Conservation (phyloP, 2,113 vertebrate species). For the Anolis sagrei region DNA sequence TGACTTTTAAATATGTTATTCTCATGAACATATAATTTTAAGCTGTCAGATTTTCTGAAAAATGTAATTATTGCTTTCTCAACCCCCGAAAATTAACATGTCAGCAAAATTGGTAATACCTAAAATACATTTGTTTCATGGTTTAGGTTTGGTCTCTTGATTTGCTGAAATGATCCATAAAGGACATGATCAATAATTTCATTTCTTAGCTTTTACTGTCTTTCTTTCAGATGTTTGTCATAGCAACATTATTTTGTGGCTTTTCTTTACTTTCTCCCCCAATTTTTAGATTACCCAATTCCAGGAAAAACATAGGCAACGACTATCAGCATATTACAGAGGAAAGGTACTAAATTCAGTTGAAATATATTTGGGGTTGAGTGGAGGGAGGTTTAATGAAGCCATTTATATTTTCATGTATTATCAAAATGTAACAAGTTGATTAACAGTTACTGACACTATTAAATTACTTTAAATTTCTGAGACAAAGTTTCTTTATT, state of each 20-base stretch:
- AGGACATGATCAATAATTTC: not conserved
- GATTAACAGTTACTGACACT: not conserved
- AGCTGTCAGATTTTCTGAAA: not conserved
- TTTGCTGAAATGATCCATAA: not conserved
- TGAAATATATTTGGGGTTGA: not conserved
- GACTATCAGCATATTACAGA: conserved; percentile 79
- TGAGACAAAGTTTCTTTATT: not conserved
- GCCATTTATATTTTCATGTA: not conserved
- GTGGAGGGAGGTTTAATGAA: not conserved
- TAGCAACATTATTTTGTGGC: not conserved
- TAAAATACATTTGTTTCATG: not conserved
- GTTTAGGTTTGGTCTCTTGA: not conserved
- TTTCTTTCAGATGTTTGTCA: not conserved
- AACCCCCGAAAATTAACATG: not conserved
- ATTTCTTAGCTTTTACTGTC: not conserved
- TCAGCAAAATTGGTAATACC: not conserved
- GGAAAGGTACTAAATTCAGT: conserved; percentile 79
- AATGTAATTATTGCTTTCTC: not conserved
- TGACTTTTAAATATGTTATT: conserved; percentile 13
- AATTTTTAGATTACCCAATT: conserved; percentile 85
- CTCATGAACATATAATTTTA: not conserved
- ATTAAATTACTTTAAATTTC: not conserved
- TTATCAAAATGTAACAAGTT: not conserved
- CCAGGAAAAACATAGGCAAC: conserved; percentile 86
- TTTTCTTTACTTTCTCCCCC: not conserved